phyloP scores from a whole-genome alignment of 2,113 vertebrate species.

The Bombycilla garrulus region DNA sequence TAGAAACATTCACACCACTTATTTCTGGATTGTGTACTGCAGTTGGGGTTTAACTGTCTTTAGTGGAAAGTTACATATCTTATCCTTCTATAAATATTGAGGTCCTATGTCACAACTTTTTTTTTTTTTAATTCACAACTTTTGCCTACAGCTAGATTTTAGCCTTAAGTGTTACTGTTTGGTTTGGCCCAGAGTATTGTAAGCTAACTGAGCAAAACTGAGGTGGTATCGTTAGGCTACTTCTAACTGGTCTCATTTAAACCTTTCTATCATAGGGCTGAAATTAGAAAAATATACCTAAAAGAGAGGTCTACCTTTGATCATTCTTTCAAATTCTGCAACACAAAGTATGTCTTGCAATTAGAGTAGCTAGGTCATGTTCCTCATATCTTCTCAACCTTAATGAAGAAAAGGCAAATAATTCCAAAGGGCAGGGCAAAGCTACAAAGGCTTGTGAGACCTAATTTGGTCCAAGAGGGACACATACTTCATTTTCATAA shows the following conservation, averaged over 20 bases:
- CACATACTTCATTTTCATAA: not conserved
- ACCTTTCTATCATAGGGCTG: not conserved
- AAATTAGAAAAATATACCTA: not conserved
- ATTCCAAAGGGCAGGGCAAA: not conserved
- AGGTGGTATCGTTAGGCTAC: not conserved
- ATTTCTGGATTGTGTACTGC: not conserved
- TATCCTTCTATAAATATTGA: not conserved
- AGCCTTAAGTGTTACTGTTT: not conserved
- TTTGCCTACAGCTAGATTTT: not conserved
- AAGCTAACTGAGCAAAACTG: not conserved
- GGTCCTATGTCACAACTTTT: not conserved
- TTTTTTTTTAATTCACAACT: not conserved
- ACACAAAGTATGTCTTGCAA: not conserved
- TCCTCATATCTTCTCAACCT: not conserved
- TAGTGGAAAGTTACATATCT: not conserved
- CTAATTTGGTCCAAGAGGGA: not conserved
- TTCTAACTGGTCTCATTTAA: not conserved
- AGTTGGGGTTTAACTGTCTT: not conserved
- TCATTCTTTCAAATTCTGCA: not conserved
- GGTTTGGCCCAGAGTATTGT: not conserved
- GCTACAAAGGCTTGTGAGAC: not conserved
- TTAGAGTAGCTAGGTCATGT: not conserved
- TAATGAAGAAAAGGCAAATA: not conserved
- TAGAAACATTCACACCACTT: not conserved
- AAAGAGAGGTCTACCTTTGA: not conserved